Evolutionary conservation across 2,113 vertebrate species (phyloP).

Genomic region (Meles meles): DNA sequence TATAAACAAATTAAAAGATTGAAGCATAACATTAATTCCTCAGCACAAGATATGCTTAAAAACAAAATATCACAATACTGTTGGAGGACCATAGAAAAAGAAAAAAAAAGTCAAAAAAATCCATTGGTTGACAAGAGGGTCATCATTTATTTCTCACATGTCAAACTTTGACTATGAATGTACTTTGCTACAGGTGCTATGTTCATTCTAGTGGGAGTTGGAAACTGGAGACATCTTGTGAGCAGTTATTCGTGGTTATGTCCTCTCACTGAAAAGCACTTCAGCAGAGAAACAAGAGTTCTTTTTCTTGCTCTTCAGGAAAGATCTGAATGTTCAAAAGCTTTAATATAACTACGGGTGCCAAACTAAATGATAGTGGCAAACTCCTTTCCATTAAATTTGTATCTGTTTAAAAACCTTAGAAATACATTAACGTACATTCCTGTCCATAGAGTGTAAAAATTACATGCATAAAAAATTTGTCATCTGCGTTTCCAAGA

Average conservation of each 20-base stretch:
- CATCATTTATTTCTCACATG: not conserved
- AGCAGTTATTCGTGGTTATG: not conserved
- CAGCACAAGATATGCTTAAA: not conserved
- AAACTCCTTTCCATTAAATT: not conserved
- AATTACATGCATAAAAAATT: not conserved
- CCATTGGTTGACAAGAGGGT: not conserved
- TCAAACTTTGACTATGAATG: not conserved
- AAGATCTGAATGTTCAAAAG: not conserved
- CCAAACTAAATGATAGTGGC: not conserved
- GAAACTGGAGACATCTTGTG: not conserved
- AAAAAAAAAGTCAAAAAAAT: not conserved
- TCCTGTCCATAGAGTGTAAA: not conserved
- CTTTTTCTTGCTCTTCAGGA: not conserved
- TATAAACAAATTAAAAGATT: not conserved
- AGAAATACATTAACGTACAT: not conserved
- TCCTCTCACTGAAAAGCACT: not conserved
- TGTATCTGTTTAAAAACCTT: not conserved
- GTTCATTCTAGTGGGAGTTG: not conserved
- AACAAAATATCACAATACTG: not conserved
- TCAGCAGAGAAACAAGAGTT: not conserved
- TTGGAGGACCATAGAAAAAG: not conserved
- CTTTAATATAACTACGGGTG: not conserved
- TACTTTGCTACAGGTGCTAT: not conserved
- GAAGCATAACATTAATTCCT: not conserved
- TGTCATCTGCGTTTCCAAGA: not conserved